Percentiles rank a stretch among this genome's conserved stretches.
These are phyloP conservation scores for Oenanthe oenanthe DNA, from an alignment of 2,113 vertebrate genomes.

Conservation along the genomic window DNA sequence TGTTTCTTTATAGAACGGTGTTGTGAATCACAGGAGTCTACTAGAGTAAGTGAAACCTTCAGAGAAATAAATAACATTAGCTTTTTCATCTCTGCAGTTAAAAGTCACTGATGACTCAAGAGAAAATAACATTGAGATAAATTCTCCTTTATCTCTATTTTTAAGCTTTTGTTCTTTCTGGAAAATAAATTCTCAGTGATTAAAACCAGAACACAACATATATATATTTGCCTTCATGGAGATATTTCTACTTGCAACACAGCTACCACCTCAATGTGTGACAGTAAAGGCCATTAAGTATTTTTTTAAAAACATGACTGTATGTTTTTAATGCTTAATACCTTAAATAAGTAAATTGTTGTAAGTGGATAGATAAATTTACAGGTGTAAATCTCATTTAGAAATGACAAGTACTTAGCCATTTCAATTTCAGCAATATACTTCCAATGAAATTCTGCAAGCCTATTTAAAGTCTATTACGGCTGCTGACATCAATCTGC, in stretches of 20 bases:
- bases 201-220: background rate
- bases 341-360: conserved; percentile 19
- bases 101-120: background rate
- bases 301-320: background rate
- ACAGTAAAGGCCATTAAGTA: background rate
- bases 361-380: conserved; percentile 38
- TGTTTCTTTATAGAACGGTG: background rate
- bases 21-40: conserved; percentile 3
- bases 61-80: background rate
- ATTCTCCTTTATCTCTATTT: background rate
- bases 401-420: conserved; percentile 60
- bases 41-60: background rate
- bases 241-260: background rate
- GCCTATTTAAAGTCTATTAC: conserved; percentile 70
- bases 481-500: conserved; percentile 63
- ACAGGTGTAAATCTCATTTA: conserved; percentile 58
- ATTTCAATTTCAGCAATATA: conserved; percentile 66
- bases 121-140: background rate
- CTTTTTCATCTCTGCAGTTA: background rate
- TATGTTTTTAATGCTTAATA: background rate
- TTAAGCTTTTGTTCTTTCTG: background rate
- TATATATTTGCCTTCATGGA: background rate
- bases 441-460: conserved; percentile 65
- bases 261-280: background rate
- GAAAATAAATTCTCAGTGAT: background rate